phyloP scores from a whole-genome alignment of 2,888 invertebrate species.

The Acanthococcus lagerstroemiae region DNA sequence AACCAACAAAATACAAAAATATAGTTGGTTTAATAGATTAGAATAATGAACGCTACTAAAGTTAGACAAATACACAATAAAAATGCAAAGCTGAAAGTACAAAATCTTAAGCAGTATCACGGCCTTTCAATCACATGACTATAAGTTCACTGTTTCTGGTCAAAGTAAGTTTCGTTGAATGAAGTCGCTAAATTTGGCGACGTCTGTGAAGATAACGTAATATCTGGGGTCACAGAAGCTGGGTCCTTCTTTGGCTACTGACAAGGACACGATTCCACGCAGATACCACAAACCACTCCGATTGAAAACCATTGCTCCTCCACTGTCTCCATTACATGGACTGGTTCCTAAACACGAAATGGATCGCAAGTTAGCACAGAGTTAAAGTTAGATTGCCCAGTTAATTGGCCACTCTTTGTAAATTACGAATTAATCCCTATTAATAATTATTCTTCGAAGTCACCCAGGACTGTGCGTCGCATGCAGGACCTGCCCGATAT shows the following conservation, averaged over 20 bases:
- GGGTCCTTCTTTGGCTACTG: constrained; percentile 43
- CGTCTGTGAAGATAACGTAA: constrained; percentile 53
- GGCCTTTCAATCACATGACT: no score
- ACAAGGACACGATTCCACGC: constrained; percentile 37
- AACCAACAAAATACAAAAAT: no score
- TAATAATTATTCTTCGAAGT: no score
- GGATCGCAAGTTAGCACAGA: no score
- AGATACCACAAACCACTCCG: constrained; percentile 37
- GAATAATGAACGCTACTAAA: not conserved
- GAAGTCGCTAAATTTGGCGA: constrained; percentile 39
- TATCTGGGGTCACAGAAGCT: constrained; percentile 51
- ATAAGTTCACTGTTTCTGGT: not conserved
- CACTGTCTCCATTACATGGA: constrained; percentile 40
- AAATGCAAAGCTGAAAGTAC: not conserved
- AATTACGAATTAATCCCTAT: no score
- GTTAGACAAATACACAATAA: constrained; percentile 1
- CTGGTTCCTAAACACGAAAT: no score
- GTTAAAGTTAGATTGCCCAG: no score
- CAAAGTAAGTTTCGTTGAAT: constrained; percentile 27
- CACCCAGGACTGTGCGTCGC: no score
- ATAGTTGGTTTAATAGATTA: no score
- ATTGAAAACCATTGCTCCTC: constrained; percentile 36
- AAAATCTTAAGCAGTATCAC: no score
- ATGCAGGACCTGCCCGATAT: no score
- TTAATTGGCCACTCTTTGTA: no score